Evolutionary conservation across 2,888 invertebrate species (phyloP).

Genomic region (Desoria tigrina): DNA sequence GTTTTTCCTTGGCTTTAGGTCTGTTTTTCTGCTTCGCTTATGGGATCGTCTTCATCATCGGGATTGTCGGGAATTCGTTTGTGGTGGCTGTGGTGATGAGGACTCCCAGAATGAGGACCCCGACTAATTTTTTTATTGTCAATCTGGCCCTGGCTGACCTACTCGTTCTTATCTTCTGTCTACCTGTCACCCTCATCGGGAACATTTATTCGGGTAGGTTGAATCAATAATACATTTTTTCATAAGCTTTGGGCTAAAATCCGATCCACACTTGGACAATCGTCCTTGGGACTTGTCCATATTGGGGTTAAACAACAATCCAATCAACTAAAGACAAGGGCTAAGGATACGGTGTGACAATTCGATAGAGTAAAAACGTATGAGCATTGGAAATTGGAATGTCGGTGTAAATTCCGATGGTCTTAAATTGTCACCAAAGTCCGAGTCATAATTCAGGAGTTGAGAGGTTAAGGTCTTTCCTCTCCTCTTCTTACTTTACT

Average conservation of each 20-base stretch:
- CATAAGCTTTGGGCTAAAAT: conserved; percentile 8
- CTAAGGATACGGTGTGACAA: too few relatives aligned
- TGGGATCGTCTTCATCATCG: conserved; percentile 79
- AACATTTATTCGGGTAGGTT: conserved; percentile 94
- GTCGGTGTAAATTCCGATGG: too few relatives aligned
- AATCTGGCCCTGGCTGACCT: conserved; percentile 92
- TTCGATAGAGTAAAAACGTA: too few relatives aligned
- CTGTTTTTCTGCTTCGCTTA: conserved; percentile 80
- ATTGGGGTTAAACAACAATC: too few relatives aligned
- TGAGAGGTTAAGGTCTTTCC: neutral
- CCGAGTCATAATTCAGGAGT: neutral
- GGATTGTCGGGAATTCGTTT: conserved; percentile 83
- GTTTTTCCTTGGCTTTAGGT: conserved; percentile 32
- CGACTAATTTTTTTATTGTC: conserved; percentile 92
- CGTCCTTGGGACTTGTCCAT: too few relatives aligned
- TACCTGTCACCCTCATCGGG: conserved; percentile 89
- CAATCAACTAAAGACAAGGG: too few relatives aligned
- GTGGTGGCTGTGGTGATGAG: conserved; percentile 86
- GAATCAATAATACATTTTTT: too few relatives aligned
- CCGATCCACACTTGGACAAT: too few relatives aligned
- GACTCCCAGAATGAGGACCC: conserved; percentile 85
- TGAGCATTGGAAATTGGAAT: too few relatives aligned
- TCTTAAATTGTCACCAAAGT: conserved; percentile 4
- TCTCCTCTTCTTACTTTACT: neutral
- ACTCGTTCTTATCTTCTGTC: conserved; percentile 86